Percentiles rank a stretch among this genome's conserved stretches.
Conservation (phyloP, 2,888 invertebrate species). For the Iphiclides podalirius region DNA sequence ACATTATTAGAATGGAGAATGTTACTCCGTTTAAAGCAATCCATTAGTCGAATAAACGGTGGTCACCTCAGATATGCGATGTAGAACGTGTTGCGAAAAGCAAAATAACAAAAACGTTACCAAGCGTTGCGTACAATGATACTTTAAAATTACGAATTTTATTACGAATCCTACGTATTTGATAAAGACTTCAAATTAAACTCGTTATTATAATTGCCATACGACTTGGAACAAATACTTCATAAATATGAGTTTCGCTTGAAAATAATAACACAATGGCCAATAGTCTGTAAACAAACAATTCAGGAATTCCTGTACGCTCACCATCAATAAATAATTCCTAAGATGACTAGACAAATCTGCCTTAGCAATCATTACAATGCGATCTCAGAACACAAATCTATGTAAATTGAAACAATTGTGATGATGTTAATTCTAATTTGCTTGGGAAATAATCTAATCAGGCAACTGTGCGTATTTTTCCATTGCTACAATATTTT, state of each 20-base stretch:
- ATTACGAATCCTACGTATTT: neutral
- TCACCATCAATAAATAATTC: conserved; percentile 18
- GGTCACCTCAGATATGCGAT: neutral
- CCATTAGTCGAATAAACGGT: neutral
- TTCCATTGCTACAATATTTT: conserved; percentile 4
- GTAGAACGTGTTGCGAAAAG: neutral
- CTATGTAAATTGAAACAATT: conserved; percentile 18
- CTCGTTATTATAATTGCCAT: no score
- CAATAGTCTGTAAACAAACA: conserved; percentile 2
- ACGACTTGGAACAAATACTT: no score
- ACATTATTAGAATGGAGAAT: neutral
- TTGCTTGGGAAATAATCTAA: conserved; percentile 7
- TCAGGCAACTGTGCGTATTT: conserved; percentile 9
- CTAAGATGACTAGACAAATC: neutral
- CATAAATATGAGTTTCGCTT: no score
- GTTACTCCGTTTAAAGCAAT: neutral
- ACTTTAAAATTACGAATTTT: neutral
- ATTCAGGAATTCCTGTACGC: conserved; percentile 10
- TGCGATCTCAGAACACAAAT: conserved; percentile 15
- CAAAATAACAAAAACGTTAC: neutral
- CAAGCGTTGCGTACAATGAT: neutral
- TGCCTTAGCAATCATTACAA: conserved; percentile 10
- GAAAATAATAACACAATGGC: no score
- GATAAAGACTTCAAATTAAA: neutral
- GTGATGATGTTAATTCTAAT: conserved; percentile 7